phyloP scores from a whole-genome alignment of 2,113 vertebrate species.

The Centropus bengalensis region DNA sequence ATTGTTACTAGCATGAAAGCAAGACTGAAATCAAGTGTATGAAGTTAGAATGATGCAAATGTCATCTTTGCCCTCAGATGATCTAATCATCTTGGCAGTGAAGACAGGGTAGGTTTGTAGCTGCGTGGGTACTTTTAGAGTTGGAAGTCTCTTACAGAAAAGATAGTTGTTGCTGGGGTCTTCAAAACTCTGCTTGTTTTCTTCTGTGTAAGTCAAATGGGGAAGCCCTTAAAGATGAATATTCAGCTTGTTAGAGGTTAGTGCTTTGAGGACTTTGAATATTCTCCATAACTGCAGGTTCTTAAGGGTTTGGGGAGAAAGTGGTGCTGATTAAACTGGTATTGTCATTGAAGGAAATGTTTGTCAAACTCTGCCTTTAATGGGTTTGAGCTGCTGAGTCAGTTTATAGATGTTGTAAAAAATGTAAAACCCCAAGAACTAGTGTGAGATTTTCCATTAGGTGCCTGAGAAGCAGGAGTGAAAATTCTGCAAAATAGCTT shows the following conservation, averaged over 20 bases:
- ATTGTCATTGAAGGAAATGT: neutral
- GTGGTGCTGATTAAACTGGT: neutral
- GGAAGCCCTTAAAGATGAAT: neutral
- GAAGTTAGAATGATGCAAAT: neutral
- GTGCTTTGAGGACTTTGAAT: neutral
- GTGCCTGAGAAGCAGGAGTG: neutral
- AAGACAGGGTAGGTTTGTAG: neutral
- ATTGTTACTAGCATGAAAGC: neutral
- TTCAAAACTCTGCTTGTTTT: neutral
- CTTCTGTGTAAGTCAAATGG: neutral
- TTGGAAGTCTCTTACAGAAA: neutral
- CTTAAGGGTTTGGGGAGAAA: neutral
- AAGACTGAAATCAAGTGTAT: neutral
- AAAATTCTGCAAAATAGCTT: neutral
- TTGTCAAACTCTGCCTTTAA: neutral
- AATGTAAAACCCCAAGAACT: neutral
- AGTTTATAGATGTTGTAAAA: neutral
- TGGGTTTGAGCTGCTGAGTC: neutral
- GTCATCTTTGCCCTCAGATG: neutral
- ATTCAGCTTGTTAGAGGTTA: neutral
- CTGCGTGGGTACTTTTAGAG: neutral
- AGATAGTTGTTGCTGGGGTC: neutral
- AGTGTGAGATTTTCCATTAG: neutral
- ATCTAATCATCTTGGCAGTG: neutral
- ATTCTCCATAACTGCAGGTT: neutral